These are phyloP conservation scores for Himalopsyche phryganea DNA, from an alignment of 1,140 invertebrate species.

Conservation along the genomic window DNA sequence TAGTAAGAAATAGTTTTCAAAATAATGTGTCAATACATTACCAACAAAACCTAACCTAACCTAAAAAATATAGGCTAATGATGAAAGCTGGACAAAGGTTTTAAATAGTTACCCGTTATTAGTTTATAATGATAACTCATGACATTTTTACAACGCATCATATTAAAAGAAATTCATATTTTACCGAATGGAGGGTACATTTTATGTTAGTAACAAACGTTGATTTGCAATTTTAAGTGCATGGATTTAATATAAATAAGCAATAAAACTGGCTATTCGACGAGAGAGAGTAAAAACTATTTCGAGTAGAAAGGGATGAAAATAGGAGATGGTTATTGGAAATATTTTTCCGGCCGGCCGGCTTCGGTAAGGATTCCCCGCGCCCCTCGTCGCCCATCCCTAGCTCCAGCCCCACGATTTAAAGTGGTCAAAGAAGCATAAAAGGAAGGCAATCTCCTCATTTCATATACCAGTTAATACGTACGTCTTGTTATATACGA, in stretches of 20 bases:
- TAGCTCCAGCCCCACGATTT: slow-evolving; percentile 17
- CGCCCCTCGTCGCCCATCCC: background rate
- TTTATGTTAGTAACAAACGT: too few relatives aligned
- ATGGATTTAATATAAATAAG: background rate
- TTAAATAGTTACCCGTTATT: too few relatives aligned
- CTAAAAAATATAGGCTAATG: too few relatives aligned
- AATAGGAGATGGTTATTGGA: slow-evolving; percentile 21
- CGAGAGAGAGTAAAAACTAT: background rate
- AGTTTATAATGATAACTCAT: too few relatives aligned
- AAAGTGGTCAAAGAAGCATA: slow-evolving; percentile 33
- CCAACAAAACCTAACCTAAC: too few relatives aligned
- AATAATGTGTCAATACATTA: too few relatives aligned
- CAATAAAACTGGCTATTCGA: background rate
- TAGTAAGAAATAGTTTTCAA: too few relatives aligned
- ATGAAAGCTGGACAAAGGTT: too few relatives aligned
- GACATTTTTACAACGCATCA: too few relatives aligned
- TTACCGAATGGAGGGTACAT: too few relatives aligned
- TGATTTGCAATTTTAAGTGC: too few relatives aligned
- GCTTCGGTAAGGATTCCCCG: background rate
- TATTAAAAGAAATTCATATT: too few relatives aligned
- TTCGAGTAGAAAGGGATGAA: background rate
- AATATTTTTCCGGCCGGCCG: slow-evolving; percentile 27
- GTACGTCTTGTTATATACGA: slow-evolving; percentile 2
- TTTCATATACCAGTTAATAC: slow-evolving; percentile 22
- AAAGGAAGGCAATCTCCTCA: slow-evolving; percentile 32